Evolutionary conservation across 2,113 vertebrate genomes (phyloP).

Genomic region (Turnix velox): DNA sequence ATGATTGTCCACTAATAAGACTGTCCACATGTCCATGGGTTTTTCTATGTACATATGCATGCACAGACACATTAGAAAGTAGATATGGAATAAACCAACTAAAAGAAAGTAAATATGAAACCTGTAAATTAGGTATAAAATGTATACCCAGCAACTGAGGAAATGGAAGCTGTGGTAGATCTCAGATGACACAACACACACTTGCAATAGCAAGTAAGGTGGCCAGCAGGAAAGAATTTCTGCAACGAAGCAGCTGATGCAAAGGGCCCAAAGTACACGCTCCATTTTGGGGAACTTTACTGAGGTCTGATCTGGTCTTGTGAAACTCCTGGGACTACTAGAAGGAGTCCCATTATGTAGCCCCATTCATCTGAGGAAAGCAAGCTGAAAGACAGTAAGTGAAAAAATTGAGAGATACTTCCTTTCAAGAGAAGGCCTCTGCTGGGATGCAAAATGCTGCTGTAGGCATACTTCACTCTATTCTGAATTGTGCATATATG

Average conservation of each 20-base stretch:
- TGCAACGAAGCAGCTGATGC: neutral
- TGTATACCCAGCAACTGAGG: neutral
- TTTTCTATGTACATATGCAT: neutral
- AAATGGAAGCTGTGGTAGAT: neutral
- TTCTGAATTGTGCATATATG: neutral
- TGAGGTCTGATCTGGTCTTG: neutral
- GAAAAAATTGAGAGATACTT: neutral
- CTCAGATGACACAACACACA: neutral
- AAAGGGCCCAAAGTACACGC: accelerated
- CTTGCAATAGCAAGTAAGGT: neutral
- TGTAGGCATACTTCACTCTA: neutral
- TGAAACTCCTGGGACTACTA: neutral
- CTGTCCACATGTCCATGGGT: neutral
- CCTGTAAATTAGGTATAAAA: neutral
- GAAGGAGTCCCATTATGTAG: neutral
- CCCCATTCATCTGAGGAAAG: neutral
- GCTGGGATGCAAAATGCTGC: neutral
- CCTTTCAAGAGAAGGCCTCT: neutral
- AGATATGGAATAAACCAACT: neutral
- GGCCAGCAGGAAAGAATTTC: neutral
- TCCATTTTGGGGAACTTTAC: neutral
- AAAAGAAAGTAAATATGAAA: neutral
- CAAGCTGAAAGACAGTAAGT: neutral
- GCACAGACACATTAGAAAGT: neutral
- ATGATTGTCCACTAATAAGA: neutral